A percentile compares a stretch with the other conserved stretches of the same genome.
These are phyloP conservation scores for Drosophila limbata DNA, from an alignment of 2,888 invertebrate genomes.

Conservation along the genomic window DNA sequence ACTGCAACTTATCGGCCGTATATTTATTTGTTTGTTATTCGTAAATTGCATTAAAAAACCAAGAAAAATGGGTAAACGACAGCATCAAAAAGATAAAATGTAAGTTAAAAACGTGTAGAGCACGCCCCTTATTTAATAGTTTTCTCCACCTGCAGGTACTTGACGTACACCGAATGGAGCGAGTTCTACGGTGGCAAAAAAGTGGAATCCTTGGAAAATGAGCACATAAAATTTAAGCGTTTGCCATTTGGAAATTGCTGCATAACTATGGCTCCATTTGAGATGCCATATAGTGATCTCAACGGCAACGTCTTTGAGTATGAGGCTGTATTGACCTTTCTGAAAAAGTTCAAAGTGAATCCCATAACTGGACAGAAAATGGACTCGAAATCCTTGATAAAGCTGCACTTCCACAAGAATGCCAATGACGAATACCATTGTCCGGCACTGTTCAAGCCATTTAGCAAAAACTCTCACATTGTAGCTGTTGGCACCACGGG, in stretches of 20 bases:
- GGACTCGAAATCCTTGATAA: conserved; percentile 92
- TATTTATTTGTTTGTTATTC: conserved; percentile 27
- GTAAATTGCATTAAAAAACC: conserved; percentile 20
- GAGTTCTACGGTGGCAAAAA: conserved; percentile 96
- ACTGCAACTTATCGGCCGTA: neutral
- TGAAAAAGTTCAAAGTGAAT: conserved; percentile 96
- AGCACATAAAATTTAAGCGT: conserved; percentile 93
- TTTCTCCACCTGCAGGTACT: conserved; percentile 69
- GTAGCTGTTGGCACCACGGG: conserved; percentile 95
- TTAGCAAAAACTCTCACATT: conserved; percentile 97
- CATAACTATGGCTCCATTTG: conserved; percentile 95
- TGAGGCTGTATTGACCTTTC: conserved; percentile 93
- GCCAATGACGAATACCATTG: conserved; percentile 92
- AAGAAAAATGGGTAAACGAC: conserved; percentile 94
- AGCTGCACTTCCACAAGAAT: conserved; percentile 95
- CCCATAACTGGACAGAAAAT: conserved; percentile 96
- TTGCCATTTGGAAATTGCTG: conserved; percentile 97
- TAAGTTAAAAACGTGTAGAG: conserved; percentile 83
- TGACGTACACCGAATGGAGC: conserved; percentile 87
- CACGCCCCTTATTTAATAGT: rapidly evolving
- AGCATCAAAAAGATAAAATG: conserved; percentile 98
- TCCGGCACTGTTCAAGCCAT: conserved; percentile 96
- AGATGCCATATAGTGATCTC: conserved; percentile 95
- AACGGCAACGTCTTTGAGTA: conserved; percentile 98
- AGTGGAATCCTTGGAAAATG: conserved; percentile 89